phyloP scores from a whole-genome alignment of 1,140 invertebrate genomes.

The Heliconius melpomene region DNA sequence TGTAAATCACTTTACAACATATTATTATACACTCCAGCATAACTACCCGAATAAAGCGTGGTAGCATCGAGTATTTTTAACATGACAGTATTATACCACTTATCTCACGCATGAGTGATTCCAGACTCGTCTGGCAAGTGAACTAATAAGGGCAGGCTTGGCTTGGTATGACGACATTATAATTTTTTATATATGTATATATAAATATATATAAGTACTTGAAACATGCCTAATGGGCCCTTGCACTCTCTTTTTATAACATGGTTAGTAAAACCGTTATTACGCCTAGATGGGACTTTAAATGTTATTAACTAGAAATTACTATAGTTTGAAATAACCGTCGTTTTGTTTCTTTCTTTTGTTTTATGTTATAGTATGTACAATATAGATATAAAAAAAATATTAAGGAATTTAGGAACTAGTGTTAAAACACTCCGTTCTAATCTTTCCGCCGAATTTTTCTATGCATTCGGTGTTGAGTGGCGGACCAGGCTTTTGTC shows the following conservation, averaged over 20 bases:
- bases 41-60: background rate
- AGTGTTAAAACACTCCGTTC: too few species aligned
- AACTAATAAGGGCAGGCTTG: conserved; percentile 64
- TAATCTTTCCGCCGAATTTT: too few species aligned
- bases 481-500: too few species aligned
- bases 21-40: too few species aligned
- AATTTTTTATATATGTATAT: conserved; percentile 38
- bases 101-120: conserved; percentile 57
- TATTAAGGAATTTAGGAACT: too few species aligned
- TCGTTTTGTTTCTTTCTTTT: background rate
- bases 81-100: conserved; percentile 43
- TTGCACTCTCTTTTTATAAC: conserved; percentile 59
- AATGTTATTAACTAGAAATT: background rate
- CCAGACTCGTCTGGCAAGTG: conserved; percentile 58
- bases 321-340: conserved; percentile 2
- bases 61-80: conserved; percentile 3
- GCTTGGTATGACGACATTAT: conserved; percentile 57
- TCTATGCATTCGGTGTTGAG: too few species aligned
- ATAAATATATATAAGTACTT: conserved; percentile 27
- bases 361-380: too few species aligned
- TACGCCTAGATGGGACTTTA: background rate
- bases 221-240: conserved; percentile 55
- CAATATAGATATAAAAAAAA: too few species aligned
- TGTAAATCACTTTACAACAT: too few species aligned
- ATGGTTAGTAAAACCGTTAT: conserved; percentile 43